Base-by-base conservation (phyloP, 64 coral and sea anemone species). In the Stichodactyla mertensii region DNA sequence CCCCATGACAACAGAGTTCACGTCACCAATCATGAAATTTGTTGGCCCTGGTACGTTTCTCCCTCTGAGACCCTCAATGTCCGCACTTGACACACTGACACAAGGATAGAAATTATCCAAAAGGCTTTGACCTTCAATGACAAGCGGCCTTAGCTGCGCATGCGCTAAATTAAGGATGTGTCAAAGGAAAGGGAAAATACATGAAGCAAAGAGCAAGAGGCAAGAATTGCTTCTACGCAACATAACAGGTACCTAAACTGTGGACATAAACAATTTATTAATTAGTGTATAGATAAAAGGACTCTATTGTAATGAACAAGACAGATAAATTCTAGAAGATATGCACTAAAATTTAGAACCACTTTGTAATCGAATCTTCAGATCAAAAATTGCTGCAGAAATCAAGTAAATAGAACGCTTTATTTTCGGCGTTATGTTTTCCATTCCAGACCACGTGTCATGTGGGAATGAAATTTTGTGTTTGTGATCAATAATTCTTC, bases 11-110 rank as follows among this genome's bases (percentile, higher is more conserved):
- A 88, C 91, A 15, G 91, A 92, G 71, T 92, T 92, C 53, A 92
- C 91, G 5, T 83, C 81, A 26, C 91, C 91, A 88, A 88, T 92
- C n/a, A 92, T 92, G 91, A 92, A 92, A 62, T 77, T 92, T 22
- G 87, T 92, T 79, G 91, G 54, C 52, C 91, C 91, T 15, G 91
- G 85, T 28, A 92, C 91, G 2, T 92, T 92, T 77, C 82, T 92
- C 5, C 91, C 91, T 4, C 45, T 92, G n/a, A 92, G 91, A 79
- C 91, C 91, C 54, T 92, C 91, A n/a, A 92, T 92, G 80, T 52
- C 91, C 7, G 82, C 91, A 52, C 86, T 92, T 84, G 91, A 92
- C 83, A 92, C 80, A 4, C 77, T 92, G 2, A 85, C 91, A 4
- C 91, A 92, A 20, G 91, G 91, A 22, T 92, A 79, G 85, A 51